These are phyloP conservation scores for Nesogale talazaci DNA, from an alignment of 2,113 vertebrate genomes.

Conservation along the genomic window DNA sequence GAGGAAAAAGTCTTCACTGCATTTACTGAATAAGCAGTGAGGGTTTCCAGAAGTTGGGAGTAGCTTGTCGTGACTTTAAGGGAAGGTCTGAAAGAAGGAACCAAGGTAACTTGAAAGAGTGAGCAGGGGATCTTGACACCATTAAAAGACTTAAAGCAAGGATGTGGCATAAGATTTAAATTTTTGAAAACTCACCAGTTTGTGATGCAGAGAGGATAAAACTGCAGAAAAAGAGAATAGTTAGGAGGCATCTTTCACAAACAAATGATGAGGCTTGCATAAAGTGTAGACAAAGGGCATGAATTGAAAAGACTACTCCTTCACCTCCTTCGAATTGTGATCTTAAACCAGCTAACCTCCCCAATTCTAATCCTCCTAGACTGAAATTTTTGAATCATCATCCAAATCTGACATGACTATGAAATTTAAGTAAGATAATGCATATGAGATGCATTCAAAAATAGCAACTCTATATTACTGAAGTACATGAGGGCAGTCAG, in stretches of 20 bases:
- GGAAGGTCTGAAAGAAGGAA: neutral
- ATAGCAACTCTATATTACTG: neutral
- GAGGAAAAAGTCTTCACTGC: neutral
- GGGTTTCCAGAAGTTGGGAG: constrained; percentile 41
- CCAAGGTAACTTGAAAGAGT: constrained; percentile 25
- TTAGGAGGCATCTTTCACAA: neutral
- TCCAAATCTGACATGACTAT: neutral
- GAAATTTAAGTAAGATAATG: constrained; percentile 15
- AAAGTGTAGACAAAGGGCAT: neutral
- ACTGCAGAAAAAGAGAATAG: neutral
- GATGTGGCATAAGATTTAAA: constrained; percentile 3
- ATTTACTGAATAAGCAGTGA: constrained; percentile 3
- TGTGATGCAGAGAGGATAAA: neutral
- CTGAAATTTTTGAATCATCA: constrained; percentile 26
- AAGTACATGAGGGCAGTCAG: neutral
- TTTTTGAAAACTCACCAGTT: neutral
- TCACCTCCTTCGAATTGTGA: neutral
- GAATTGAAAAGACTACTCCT: neutral
- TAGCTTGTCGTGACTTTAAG: neutral
- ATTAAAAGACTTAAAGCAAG: constrained; percentile 37
- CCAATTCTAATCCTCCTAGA: neutral
- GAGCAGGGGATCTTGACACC: constrained; percentile 4
- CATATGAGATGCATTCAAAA: neutral
- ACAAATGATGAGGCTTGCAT: neutral
- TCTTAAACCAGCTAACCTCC: neutral